Evolutionary conservation across 2,113 vertebrate genomes (phyloP), one percentile per base, ranked within the genome.

Genomic region (Pelmatolapia mariae): DNA sequence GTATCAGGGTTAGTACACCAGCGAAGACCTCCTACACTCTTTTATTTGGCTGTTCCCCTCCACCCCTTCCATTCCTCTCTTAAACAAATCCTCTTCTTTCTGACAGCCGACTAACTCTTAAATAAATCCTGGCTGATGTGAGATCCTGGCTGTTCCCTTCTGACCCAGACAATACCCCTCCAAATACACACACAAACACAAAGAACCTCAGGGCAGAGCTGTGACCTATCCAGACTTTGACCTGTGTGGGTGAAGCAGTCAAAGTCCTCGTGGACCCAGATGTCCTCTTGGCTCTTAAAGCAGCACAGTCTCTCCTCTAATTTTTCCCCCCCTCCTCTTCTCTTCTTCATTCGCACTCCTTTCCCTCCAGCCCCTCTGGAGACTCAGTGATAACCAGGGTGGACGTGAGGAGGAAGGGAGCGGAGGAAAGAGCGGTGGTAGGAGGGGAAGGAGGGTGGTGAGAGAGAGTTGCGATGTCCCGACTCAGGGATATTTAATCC

Each of bases 401-500:
- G 83, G 94, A 93, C 93, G 89, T 89, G 89, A 91, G 90, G 94
- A 95, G 95, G 94, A 96, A 95, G 91, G 89, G 92, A 94, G 93
- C 54, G 40, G 88, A 94, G 93, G 93, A 91, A 92, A 73, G 91
- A 89, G 92, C 85, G 89, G 50, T 71, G 92, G 92, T 89, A 93
- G 95, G 93, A 93, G 94, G 91, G 85, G 88, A 52, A 29, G 88
- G 61, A 47, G 50, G 57, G 82, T 40, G 88, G 89, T 83, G 93
- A 93, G 94, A 95, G 89, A 87, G 90, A 92, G 95, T 95, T 91
- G 96, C 95, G 96, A 96, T 95, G 96, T 96, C 95, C 95, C 94
- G 94, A 96, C 95, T 96, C 94, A 96, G 95, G 95, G 95, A 96
- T 96, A 96, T 96, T 95, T 94, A 96, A 96, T 96, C 96, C 93